These are phyloP conservation scores for Tragelaphus buxtoni DNA, from an alignment of 2,113 vertebrate genomes.

Conservation along the genomic window DNA sequence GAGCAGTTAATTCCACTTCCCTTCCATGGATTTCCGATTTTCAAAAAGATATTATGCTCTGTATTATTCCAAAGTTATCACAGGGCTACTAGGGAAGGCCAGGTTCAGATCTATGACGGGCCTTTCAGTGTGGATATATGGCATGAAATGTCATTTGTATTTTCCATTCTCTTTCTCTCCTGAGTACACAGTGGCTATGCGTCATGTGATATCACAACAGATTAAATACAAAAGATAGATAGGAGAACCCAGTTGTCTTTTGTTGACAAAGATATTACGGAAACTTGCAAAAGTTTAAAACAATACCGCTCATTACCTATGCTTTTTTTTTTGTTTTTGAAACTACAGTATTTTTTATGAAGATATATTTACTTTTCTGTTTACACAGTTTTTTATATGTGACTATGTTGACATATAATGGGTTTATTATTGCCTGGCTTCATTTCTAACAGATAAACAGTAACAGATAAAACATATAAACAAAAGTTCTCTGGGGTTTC, in stretches of 20 bases:
- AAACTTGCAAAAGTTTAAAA: conserved; percentile 3
- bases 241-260: neutral
- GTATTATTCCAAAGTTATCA: neutral
- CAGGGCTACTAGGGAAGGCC: neutral
- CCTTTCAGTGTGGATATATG: neutral
- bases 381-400: neutral
- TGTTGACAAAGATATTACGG: neutral
- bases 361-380: neutral
- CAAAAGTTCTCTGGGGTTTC: neutral
- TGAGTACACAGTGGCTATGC: neutral
- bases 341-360: neutral
- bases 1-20: neutral
- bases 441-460: conserved; percentile 5
- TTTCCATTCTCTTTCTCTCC: neutral
- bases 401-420: neutral
- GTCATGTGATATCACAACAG: neutral
- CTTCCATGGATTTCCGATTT: neutral
- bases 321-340: neutral
- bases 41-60: neutral
- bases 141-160: neutral
- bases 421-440: neutral
- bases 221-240: neutral
- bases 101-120: neutral
- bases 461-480: neutral
- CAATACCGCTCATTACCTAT: neutral